phyloP scores from a whole-genome alignment of 2,797 vertebrate species.

The Ctenopoma kingsleyae region DNA sequence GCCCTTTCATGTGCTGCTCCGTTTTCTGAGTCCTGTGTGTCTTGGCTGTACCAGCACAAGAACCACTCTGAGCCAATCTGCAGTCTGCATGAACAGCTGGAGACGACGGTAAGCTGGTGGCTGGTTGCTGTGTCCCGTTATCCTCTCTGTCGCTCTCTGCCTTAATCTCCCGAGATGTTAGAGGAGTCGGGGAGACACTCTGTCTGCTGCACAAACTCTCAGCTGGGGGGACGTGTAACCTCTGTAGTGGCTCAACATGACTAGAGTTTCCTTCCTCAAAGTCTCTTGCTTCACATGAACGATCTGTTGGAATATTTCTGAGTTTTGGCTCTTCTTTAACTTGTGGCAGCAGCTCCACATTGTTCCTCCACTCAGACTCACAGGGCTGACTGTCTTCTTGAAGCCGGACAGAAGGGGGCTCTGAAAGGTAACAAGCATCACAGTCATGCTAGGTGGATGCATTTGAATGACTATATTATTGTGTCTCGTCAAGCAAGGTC shows the following conservation, averaged over 20 bases:
- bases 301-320: slow-evolving; percentile 7
- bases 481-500: background rate
- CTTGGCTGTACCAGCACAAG: background rate
- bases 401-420: slow-evolving; percentile 33
- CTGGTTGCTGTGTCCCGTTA: slow-evolving; percentile 16
- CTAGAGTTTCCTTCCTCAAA: slow-evolving; percentile 34
- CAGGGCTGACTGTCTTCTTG: slow-evolving; percentile 30
- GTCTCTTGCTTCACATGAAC: slow-evolving; percentile 10
- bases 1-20: slow-evolving; percentile 31
- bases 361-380: slow-evolving; percentile 54
- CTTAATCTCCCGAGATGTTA: slow-evolving; percentile 47
- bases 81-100: slow-evolving; percentile 13
- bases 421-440: slow-evolving; percentile 55
- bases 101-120: slow-evolving; percentile 11
- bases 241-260: slow-evolving; percentile 11
- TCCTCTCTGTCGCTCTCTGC: slow-evolving; percentile 38
- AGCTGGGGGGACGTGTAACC: slow-evolving; percentile 3
- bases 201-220: slow-evolving; percentile 21
- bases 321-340: slow-evolving; percentile 69
- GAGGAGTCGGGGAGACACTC: slow-evolving; percentile 9
- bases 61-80: slow-evolving; percentile 19
- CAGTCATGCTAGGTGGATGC: slow-evolving; percentile 6
- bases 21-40: slow-evolving; percentile 17
- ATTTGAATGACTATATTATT: background rate
- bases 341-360: slow-evolving; percentile 38